Evolutionary conservation across 2,113 vertebrate species (phyloP).

Genomic region (Gasterosteus aculeatus): DNA sequence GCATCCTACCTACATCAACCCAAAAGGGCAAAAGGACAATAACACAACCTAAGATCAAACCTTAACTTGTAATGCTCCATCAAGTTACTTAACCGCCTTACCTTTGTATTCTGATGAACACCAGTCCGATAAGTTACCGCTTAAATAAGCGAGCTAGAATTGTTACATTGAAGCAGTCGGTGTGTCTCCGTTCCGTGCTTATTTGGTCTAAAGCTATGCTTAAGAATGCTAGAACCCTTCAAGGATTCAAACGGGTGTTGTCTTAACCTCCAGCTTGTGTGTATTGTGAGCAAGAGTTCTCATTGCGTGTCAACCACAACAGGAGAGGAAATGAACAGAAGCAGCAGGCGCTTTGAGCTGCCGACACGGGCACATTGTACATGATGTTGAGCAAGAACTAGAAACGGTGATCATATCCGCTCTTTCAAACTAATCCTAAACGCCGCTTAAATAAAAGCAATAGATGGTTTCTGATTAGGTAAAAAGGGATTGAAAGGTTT

Average conservation of each 20-base stretch:
- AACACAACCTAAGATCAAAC: background rate
- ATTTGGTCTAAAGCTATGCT: background rate
- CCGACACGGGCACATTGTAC: background rate
- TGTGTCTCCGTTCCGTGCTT: background rate
- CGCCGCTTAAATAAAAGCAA: background rate
- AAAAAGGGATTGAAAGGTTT: background rate
- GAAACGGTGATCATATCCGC: background rate
- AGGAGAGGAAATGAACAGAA: constrained; percentile 59
- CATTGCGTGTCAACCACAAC: constrained; percentile 37
- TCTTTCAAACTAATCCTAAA: background rate
- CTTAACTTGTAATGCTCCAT: background rate
- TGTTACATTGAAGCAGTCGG: background rate
- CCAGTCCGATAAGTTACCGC: background rate
- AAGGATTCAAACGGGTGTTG: background rate
- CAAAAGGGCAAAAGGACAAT: background rate
- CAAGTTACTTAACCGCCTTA: background rate
- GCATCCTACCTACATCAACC: constrained; percentile 2
- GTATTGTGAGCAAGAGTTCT: background rate
- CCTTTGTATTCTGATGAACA: constrained; percentile 16
- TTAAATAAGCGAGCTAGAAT: background rate
- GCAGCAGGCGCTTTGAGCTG: constrained; percentile 36
- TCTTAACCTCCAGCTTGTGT: background rate
- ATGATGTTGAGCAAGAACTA: background rate
- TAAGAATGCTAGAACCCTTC: background rate
- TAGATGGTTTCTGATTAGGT: background rate